Percentiles rank a stretch among this genome's conserved stretches.
Evolutionary conservation across 2,888 invertebrate species (phyloP).

Genomic region (Erebia epiphron): DNA sequence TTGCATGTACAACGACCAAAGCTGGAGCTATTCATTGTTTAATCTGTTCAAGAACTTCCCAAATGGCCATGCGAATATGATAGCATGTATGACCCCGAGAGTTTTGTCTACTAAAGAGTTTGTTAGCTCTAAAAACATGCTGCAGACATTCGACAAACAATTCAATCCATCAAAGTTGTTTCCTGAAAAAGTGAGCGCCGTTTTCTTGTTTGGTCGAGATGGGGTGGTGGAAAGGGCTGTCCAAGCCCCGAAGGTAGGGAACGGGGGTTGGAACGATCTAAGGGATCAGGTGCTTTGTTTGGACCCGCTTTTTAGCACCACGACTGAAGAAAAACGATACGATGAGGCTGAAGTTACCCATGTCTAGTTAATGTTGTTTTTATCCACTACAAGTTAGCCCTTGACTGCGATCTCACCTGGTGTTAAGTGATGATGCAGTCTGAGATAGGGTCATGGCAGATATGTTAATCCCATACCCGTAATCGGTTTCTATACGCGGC

Average conservation of each 20-base stretch:
- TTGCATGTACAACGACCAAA: conserved; percentile 55
- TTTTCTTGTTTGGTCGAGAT: conserved; percentile 43
- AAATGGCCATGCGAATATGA: conserved; percentile 46
- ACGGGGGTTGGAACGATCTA: conserved; percentile 56
- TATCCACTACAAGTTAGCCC: no score
- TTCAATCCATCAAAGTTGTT: conserved; percentile 39
- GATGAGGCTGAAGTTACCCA: conserved; percentile 4
- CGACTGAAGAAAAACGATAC: conserved; percentile 30
- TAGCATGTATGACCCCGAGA: conserved; percentile 49
- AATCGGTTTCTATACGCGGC: no score
- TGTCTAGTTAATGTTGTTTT: not conserved
- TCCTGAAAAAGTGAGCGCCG: conserved; percentile 47
- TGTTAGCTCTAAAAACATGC: conserved; percentile 27
- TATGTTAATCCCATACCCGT: no score
- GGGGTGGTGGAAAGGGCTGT: conserved; percentile 42
- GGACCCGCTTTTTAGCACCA: conserved; percentile 42
- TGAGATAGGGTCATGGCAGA: no score
- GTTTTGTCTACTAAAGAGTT: conserved; percentile 47
- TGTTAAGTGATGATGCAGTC: no score
- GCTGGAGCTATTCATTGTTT: conserved; percentile 59
- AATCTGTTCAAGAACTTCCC: conserved; percentile 46
- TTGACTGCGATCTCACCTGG: no score
- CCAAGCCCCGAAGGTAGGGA: conserved; percentile 43
- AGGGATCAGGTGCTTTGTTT: conserved; percentile 57
- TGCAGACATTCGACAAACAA: conserved; percentile 24